Conservation (phyloP, 2,797 vertebrate genomes). For the Coccyzus lansbergi region DNA sequence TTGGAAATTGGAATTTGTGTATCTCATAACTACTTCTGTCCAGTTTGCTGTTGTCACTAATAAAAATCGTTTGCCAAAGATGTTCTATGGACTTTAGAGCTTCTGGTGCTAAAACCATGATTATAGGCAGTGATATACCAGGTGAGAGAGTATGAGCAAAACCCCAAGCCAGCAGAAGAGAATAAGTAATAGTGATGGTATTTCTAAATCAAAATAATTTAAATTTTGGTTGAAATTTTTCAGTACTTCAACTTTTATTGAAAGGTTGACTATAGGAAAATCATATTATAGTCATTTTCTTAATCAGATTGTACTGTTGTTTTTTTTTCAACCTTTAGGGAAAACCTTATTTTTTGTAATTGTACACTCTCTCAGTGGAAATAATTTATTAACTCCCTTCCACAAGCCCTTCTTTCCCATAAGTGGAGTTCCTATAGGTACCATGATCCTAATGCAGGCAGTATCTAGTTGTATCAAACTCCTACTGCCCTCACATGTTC, state of each 20-base stretch:
- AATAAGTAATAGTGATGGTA: background rate
- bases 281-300: background rate
- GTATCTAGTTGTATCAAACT: background rate
- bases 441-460: background rate
- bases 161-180: background rate
- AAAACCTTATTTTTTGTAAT: background rate
- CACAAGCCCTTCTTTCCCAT: background rate
- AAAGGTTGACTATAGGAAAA: background rate
- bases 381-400: background rate
- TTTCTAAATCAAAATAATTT: background rate
- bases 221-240: background rate
- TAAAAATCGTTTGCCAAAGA: background rate
- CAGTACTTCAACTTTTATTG: background rate
- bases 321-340: accelerated
- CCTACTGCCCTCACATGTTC: background rate
- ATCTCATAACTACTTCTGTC: background rate
- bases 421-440: background rate
- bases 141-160: background rate
- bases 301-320: background rate
- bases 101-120: background rate
- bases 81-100: background rate
- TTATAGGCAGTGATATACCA: background rate
- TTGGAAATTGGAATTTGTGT: background rate
- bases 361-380: background rate
- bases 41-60: background rate